A percentile compares a stretch with the other conserved stretches of the same genome.
These are phyloP conservation scores for Lepus americanus DNA, from an alignment of 2,113 vertebrate species.

Conservation along the genomic window DNA sequence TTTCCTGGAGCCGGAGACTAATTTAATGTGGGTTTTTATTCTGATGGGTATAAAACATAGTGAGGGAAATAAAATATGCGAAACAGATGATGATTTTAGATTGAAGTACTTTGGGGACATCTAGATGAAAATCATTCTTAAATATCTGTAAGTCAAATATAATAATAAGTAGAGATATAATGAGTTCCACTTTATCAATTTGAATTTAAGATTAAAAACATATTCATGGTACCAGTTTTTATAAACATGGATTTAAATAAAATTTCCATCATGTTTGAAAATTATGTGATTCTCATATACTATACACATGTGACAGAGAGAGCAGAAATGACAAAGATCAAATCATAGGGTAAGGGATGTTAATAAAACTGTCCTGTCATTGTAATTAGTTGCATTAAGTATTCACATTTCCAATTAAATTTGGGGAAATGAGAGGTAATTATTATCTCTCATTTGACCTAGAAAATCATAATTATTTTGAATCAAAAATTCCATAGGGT, in stretches of 20 bases:
- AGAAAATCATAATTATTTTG: constrained; percentile 59
- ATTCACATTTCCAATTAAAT: constrained; percentile 54
- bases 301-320: background rate
- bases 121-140: background rate
- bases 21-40: background rate
- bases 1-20: background rate
- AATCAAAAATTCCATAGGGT: background rate
- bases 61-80: background rate
- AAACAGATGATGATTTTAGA: background rate
- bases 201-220: constrained; percentile 14
- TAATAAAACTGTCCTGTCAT: background rate
- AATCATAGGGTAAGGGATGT: background rate
- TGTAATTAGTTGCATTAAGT: constrained; percentile 54
- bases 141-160: background rate
- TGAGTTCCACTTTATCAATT: background rate
- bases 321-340: background rate
- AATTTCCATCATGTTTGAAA: background rate
- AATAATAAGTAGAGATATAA: background rate
- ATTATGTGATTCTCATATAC: background rate
- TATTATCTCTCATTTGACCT: constrained; percentile 46
- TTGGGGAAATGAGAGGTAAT: background rate
- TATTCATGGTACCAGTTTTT: background rate
- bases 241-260: background rate
- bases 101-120: background rate
- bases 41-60: background rate